A percentile compares a stretch with the other conserved stretches of the same genome.
These are phyloP conservation scores for Scolopax mira DNA, from an alignment of 2,113 vertebrate species.

Conservation along the genomic window DNA sequence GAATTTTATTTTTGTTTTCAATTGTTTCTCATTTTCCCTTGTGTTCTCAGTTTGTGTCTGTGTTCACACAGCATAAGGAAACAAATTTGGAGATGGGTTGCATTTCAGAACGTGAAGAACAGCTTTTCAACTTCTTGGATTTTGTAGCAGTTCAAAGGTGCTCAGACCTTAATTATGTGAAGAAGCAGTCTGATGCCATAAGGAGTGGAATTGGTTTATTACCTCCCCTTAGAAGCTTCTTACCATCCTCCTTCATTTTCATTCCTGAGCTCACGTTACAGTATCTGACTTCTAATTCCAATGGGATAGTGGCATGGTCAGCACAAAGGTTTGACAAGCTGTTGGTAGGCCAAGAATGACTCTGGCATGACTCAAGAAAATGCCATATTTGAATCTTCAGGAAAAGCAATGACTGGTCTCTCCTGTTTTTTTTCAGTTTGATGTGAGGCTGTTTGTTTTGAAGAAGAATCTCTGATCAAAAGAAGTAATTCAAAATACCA, in stretches of 20 bases:
- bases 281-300: fast-evolving
- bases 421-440: no score
- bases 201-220: background rate
- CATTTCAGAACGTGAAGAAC: background rate
- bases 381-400: fast-evolving
- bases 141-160: background rate
- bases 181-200: background rate
- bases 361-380: background rate
- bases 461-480: background rate
- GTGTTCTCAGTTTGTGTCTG: background rate
- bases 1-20: background rate
- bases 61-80: background rate
- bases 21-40: background rate
- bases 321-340: background rate
- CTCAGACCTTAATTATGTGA: background rate
- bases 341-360: background rate
- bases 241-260: background rate
- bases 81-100: background rate
- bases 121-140: background rate
- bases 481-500: background rate
- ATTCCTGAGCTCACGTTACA: background rate
- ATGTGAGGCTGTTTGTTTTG: background rate
- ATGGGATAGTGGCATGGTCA: background rate
- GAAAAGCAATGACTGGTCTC: background rate
- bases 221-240: background rate